Evolutionary conservation across 2,113 vertebrate genomes (phyloP), one percentile per base, ranked within the genome.

Genomic region (Tragelaphus imberbis): DNA sequence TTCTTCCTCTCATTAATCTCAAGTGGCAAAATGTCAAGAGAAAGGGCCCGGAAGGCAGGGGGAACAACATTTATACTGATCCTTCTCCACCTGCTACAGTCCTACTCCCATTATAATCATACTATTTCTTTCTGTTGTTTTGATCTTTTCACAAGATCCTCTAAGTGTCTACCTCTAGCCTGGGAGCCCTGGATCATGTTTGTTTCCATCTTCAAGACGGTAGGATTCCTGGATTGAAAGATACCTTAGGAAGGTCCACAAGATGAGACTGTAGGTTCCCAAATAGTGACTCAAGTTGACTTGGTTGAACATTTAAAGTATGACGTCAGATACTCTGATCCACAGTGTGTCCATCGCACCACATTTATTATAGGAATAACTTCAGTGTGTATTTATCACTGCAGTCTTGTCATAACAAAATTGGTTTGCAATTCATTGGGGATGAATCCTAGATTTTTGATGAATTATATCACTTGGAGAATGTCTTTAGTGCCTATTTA

Each of bases 401-500:
- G 23, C 6, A 55, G 0, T 63, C 33, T 79, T 13, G 0, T 61
- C 17, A 17, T 80, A 55, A n/a, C 51, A 49, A 28, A 84, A 79
- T 6, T 71, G 51, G n/a, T 61, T 71, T 71, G 7, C n/a, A 68
- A 51, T 86, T 33, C 36, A 7, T 0, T 94, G 49, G 25, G 58
- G 10, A 25, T 80, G 40, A 75, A 51, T 56, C 44, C 51, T 88
- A 40, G 40, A 25, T 79, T 44, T 93, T 81, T 21, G 3, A 81
- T 84, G 10, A 61, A 49, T 59, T 65, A 33, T 65, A 49, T 92
- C 27, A 33, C n/a, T 81, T 61, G 47, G 23, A 85, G 9, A 92
- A 25, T 82, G n/a, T 51, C 94, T 88, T 97, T 36, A 88, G 51
- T 91, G 82, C 81, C 19, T 81, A 95, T 2, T 98, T 56, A 97